Percentiles rank a stretch among this genome's conserved stretches.
Evolutionary conservation across 2,113 vertebrate species (phyloP).

Genomic region (Athene noctua): DNA sequence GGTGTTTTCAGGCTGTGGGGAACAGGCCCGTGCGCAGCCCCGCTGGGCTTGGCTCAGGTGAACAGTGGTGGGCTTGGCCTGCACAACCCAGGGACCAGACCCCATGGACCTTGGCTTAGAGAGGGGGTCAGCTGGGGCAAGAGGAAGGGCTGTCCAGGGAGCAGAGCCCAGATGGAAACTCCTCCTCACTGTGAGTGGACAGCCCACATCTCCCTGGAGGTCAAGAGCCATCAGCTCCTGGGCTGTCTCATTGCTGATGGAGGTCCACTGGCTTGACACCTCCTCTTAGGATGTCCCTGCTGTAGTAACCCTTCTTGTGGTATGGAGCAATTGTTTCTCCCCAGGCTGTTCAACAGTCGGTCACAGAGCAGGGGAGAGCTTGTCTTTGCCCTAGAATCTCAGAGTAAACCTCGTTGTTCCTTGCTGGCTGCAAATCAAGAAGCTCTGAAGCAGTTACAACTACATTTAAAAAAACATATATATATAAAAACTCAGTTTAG

Average conservation of each 20-base stretch:
- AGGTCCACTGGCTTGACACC: neutral
- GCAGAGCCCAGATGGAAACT: neutral
- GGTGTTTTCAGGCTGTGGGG: neutral
- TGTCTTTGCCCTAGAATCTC: neutral
- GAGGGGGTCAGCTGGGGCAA: neutral
- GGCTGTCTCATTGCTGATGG: neutral
- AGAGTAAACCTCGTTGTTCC: neutral
- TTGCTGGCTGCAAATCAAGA: neutral
- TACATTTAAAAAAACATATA: neutral
- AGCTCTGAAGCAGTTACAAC: neutral
- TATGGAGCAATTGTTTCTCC: neutral
- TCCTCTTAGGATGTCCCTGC: neutral
- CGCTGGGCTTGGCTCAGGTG: neutral
- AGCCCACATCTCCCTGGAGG: neutral
- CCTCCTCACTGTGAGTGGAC: neutral
- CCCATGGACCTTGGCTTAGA: neutral
- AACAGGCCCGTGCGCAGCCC: neutral
- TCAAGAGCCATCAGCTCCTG: neutral
- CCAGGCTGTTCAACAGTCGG: neutral
- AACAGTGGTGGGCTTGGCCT: neutral
- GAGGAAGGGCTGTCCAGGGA: neutral
- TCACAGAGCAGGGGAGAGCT: neutral
- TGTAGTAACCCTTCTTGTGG: neutral
- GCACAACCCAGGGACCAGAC: neutral
- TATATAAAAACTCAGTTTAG: neutral